Conservation (phyloP, 1,140 invertebrate species). For the Apis laboriosa region DNA sequence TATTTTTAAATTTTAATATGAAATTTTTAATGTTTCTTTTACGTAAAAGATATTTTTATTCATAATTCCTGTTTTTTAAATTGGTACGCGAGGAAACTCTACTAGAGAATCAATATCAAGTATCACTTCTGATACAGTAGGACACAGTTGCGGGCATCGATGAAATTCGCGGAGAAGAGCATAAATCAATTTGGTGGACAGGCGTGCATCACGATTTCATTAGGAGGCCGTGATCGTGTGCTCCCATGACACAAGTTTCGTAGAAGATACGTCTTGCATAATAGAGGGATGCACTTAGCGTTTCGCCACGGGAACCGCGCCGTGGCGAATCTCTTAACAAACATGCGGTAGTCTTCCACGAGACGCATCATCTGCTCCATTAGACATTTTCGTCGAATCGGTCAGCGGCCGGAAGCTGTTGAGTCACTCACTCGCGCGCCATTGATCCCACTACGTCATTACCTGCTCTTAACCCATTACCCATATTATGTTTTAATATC, state of each 20-base stretch:
- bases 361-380: slow-evolving; percentile 73
- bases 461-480: slow-evolving; percentile 26
- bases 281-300: slow-evolving; percentile 76
- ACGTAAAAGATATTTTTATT: too few relatives aligned
- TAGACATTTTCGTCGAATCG: slow-evolving; percentile 60
- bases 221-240: slow-evolving; percentile 49
- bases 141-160: not conserved
- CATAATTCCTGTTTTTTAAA: too few relatives aligned
- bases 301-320: slow-evolving; percentile 75
- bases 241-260: slow-evolving; percentile 54
- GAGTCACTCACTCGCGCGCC: slow-evolving; percentile 65
- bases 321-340: slow-evolving; percentile 76
- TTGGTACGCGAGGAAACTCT: not conserved
- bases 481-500: slow-evolving; percentile 7
- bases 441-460: slow-evolving; percentile 40
- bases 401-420: slow-evolving; percentile 71
- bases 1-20: too few relatives aligned
- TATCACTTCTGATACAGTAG: too few relatives aligned
- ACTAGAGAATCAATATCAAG: not conserved
- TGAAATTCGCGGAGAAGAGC: slow-evolving; percentile 32
- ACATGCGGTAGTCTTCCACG: slow-evolving; percentile 74
- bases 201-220: slow-evolving; percentile 57
- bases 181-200: slow-evolving; percentile 59
- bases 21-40: too few relatives aligned
- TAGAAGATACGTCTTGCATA: slow-evolving; percentile 67